Evolutionary conservation across 2,888 invertebrate species (phyloP).

Genomic region (Drosophila multiciliata): DNA sequence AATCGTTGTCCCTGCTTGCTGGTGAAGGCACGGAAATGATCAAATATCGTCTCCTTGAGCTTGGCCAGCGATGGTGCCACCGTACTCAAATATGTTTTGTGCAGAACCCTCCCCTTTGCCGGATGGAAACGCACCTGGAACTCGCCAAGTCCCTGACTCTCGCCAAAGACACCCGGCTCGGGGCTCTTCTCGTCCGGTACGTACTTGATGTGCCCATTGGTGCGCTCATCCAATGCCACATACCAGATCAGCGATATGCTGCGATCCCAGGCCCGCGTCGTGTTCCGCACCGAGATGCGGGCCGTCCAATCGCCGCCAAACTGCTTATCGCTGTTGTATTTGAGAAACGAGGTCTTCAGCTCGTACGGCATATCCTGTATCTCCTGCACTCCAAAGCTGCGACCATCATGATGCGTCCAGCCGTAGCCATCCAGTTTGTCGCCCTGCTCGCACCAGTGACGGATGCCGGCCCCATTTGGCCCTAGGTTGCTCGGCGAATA

Average conservation of each 20-base stretch:
- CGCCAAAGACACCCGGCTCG: conserved; percentile 87
- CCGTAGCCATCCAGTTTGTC: conserved; percentile 93
- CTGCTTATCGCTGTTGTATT: conserved; percentile 91
- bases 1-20: conserved; percentile 86
- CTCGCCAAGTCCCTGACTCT: conserved; percentile 91
- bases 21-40: conserved; percentile 88
- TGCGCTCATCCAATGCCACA: conserved; percentile 91
- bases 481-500: conserved; percentile 90
- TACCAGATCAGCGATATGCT: conserved; percentile 91
- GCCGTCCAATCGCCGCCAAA: conserved; percentile 98
- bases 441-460: conserved; percentile 97
- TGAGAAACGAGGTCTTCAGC: conserved; percentile 94
- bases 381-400: conserved; percentile 95
- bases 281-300: conserved; percentile 88
- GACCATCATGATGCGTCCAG: conserved; percentile 97
- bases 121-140: conserved; percentile 87
- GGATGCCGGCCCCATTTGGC: conserved; percentile 90
- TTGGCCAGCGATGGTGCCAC: conserved; percentile 89
- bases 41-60: conserved; percentile 91
- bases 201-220: conserved; percentile 86
- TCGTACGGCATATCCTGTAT: conserved; percentile 92
- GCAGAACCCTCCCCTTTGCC: conserved; percentile 87
- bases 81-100: conserved; percentile 91
- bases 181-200: conserved; percentile 80
- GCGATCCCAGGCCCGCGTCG: conserved; percentile 78